These are phyloP conservation scores for Ashinkailepas kermadecensis DNA, from an alignment of 2,888 invertebrate genomes.

Conservation along the genomic window DNA sequence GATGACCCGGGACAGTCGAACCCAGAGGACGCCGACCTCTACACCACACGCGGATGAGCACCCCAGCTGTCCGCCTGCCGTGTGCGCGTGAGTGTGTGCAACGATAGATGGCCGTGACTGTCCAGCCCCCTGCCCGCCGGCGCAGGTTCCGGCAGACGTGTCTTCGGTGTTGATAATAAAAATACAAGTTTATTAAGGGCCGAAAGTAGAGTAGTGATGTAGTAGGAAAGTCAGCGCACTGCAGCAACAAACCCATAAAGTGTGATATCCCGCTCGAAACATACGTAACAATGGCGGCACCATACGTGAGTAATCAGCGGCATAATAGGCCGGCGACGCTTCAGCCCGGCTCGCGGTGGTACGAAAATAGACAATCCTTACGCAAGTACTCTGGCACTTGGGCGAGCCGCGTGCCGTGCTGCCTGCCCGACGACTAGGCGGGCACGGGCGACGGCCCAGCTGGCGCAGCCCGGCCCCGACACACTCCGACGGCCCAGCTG, in stretches of 20 bases:
- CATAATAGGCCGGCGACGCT: background rate
- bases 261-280: background rate
- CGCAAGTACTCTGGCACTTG: background rate
- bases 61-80: too few species aligned
- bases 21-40: constrained; percentile 37
- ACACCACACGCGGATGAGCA: constrained; percentile 34
- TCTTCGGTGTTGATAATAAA: background rate
- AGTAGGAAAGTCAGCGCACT: background rate
- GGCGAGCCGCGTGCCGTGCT: too few species aligned
- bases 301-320: background rate
- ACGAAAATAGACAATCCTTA: background rate
- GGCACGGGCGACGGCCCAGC: background rate
- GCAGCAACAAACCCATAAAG: constrained; percentile 15
- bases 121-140: too few species aligned
- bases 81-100: too few species aligned
- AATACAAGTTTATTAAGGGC: constrained; percentile 5
- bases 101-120: too few species aligned
- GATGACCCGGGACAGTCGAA: constrained; percentile 36
- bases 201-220: background rate
- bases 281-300: constrained; percentile 5
- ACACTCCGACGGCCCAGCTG: background rate
- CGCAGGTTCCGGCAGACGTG: background rate
- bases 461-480: background rate
- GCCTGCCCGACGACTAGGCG: background rate
- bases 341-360: background rate